These are phyloP conservation scores for Nephotettix cincticeps DNA, from an alignment of 1,140 invertebrate genomes.

Conservation along the genomic window DNA sequence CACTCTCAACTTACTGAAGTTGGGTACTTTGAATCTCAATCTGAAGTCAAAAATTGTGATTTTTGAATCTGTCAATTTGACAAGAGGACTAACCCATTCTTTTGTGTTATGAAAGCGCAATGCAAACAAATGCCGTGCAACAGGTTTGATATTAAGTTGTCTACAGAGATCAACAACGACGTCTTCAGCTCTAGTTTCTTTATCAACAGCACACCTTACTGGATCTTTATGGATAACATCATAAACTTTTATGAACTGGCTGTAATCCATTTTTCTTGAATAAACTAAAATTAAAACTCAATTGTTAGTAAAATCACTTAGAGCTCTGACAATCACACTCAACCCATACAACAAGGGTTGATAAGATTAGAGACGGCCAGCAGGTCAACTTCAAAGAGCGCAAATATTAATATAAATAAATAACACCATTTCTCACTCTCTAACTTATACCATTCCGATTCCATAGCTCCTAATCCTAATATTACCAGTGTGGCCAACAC, in stretches of 20 bases:
- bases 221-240: slow-evolving; percentile 13
- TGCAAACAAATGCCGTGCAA: slow-evolving; percentile 75
- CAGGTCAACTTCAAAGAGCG: too few relatives aligned
- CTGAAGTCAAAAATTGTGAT: slow-evolving; percentile 65
- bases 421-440: too few relatives aligned
- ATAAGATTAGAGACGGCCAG: too few relatives aligned
- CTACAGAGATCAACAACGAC: slow-evolving; percentile 69
- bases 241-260: slow-evolving; percentile 21
- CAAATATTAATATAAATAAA: too few relatives aligned
- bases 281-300: too few relatives aligned
- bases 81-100: slow-evolving; percentile 63
- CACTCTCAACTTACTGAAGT: slow-evolving; percentile 60
- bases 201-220: slow-evolving; percentile 9
- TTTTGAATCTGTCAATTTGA: slow-evolving; percentile 52
- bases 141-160: slow-evolving; percentile 66
- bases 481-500: too few relatives aligned
- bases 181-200: slow-evolving; percentile 59
- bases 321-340: too few relatives aligned
- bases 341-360: too few relatives aligned
- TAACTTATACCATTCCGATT: too few relatives aligned
- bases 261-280: slow-evolving; percentile 17
- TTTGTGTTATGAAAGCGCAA: slow-evolving; percentile 60
- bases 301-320: too few relatives aligned
- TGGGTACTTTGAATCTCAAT: slow-evolving; percentile 70
- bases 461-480: too few relatives aligned